These are phyloP conservation scores for Baronia brevicornis DNA, from an alignment of 2,888 invertebrate species.

Conservation along the genomic window DNA sequence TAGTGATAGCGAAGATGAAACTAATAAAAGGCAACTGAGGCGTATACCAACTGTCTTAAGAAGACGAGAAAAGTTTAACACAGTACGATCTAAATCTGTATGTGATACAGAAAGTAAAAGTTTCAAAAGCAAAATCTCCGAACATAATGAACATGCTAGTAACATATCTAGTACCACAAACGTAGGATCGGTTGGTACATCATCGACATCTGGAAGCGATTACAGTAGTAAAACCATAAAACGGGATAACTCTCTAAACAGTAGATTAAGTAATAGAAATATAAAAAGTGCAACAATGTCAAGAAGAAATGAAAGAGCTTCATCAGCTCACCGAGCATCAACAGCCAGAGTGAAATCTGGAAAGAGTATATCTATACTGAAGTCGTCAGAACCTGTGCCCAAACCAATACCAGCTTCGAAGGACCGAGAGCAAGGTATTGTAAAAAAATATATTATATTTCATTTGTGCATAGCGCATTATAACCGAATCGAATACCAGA, in stretches of 20 bases:
- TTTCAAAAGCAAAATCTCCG: conserved; percentile 45
- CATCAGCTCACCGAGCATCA: conserved; percentile 75
- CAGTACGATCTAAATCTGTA: conserved; percentile 64
- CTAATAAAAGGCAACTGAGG: conserved; percentile 48
- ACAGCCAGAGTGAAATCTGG: conserved; percentile 78
- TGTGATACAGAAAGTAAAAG: conserved; percentile 65
- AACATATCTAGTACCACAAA: conserved; percentile 63
- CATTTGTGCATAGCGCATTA: neutral
- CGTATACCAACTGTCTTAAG: conserved; percentile 57
- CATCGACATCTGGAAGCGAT: conserved; percentile 67
- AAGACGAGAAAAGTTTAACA: conserved; percentile 55
- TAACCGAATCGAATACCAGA: neutral
- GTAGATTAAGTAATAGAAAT: conserved; percentile 51
- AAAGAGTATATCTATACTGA: conserved; percentile 62
- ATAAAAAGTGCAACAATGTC: conserved; percentile 69
- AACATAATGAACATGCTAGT: conserved; percentile 59
- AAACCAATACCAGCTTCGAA: conserved; percentile 69
- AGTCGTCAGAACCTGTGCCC: conserved; percentile 68
- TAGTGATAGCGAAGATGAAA: conserved; percentile 66
- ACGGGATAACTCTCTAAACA: conserved; percentile 56
- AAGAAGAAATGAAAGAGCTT: conserved; percentile 57
- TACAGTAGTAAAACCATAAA: conserved; percentile 52
- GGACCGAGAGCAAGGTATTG: conserved; percentile 81
- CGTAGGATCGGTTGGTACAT: conserved; percentile 56
- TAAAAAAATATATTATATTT: conserved; percentile 7